phyloP scores from a whole-genome alignment of 2,888 invertebrate species.

The Philereme vetulata region DNA sequence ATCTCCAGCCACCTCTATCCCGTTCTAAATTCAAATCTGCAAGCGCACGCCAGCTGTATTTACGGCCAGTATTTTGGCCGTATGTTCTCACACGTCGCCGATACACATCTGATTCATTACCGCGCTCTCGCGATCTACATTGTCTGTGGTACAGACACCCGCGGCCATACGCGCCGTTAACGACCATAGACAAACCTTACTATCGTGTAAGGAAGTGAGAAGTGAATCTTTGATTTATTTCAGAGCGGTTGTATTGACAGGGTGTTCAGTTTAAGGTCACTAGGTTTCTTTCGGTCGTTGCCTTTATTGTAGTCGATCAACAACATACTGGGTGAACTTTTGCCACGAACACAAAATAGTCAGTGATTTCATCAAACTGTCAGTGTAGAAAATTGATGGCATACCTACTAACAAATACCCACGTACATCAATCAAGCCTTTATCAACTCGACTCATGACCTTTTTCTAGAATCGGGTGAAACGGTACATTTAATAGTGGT shows the following conservation, averaged over 20 bases:
- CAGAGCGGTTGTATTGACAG: slow-evolving; percentile 20
- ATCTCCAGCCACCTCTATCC: slow-evolving; percentile 48
- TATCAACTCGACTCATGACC: too few relatives aligned
- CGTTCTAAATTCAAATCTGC: slow-evolving; percentile 37
- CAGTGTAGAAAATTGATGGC: too few relatives aligned
- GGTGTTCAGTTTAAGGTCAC: slow-evolving; percentile 1
- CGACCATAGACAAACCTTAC: slow-evolving; percentile 41
- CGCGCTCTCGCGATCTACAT: slow-evolving; percentile 66
- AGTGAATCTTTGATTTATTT: slow-evolving; percentile 39
- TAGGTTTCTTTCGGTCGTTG: not conserved
- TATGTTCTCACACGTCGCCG: slow-evolving; percentile 82
- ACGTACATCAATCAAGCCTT: too few relatives aligned
- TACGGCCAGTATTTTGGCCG: slow-evolving; percentile 81
- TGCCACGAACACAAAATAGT: too few relatives aligned
- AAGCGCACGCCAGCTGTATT: slow-evolving; percentile 78
- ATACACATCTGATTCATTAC: slow-evolving; percentile 84
- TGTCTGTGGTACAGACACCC: slow-evolving; percentile 52
- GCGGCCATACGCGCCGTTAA: slow-evolving; percentile 50
- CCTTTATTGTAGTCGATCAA: too few relatives aligned
- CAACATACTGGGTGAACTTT: too few relatives aligned
- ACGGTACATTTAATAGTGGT: too few relatives aligned
- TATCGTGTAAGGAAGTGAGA: slow-evolving; percentile 39
- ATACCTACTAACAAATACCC: too few relatives aligned
- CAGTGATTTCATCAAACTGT: too few relatives aligned
- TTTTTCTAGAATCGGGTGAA: too few relatives aligned